Evolutionary conservation across 2,113 vertebrate species (phyloP).

Genomic region (Uria aalge): DNA sequence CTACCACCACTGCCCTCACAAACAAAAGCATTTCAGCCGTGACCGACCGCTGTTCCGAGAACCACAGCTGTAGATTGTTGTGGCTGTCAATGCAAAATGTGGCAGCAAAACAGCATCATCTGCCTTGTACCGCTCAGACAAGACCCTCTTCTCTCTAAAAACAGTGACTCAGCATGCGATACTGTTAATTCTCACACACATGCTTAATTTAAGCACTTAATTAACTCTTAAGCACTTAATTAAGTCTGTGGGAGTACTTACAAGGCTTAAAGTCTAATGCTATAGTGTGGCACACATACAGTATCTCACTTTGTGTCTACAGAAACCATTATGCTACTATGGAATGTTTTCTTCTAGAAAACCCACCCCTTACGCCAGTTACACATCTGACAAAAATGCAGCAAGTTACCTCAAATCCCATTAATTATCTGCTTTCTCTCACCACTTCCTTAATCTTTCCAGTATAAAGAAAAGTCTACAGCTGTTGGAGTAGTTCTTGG

Average conservation of each 20-base stretch:
- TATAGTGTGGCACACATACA: no score
- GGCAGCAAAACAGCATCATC: background rate
- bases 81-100: rapidly evolving
- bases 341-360: background rate
- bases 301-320: background rate
- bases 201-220: background rate
- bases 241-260: background rate
- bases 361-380: background rate
- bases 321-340: background rate
- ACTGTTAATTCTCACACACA: background rate
- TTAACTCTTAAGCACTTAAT: background rate
- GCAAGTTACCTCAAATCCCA: background rate
- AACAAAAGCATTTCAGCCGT: background rate
- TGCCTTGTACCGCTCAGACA: background rate
- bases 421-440: background rate
- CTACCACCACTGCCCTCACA: background rate
- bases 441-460: background rate
- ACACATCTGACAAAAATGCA: background rate
- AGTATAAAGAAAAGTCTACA: background rate
- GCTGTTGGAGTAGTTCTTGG: background rate
- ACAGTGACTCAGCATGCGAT: background rate
- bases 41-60: background rate
- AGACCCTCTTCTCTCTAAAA: background rate
- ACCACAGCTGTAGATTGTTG: background rate
- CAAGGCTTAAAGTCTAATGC: background rate